Evolutionary conservation across 2,113 vertebrate species (phyloP), one percentile per base, ranked within the genome.

Genomic region (Geococcyx californianus): DNA sequence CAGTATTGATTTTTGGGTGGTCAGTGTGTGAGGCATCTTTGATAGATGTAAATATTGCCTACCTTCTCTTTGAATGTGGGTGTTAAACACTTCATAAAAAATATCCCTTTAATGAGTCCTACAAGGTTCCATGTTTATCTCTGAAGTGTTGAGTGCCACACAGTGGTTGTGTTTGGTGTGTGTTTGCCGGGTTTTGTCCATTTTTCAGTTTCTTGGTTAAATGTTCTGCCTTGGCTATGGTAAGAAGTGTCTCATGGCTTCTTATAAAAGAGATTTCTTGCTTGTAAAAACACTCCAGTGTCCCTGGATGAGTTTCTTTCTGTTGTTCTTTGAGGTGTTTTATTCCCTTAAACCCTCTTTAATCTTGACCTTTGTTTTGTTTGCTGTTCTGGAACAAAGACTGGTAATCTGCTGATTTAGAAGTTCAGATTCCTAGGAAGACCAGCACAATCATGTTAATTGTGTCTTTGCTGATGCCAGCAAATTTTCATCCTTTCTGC

Each of bases 361-460:
- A 59, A 66, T 90, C 76, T 67, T 87, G 89, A 92, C 84, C 77
- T 97, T 96, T 59, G 14, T 40, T 92, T 91, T 95, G 56, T 84
- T 94, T 94, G 47, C 69, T 83, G 38, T 93, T 90, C 74, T 81
- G 44, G 60, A 73, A 74, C 63, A 79, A 47, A 84, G 70, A 36
- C 70, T 93, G 80, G 29, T 45, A 64, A 49, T 62, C 60, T 94
- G 93, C 94, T 96, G 92, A 86, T 17, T 66, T 84, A 75, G 67
- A 63, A 87, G 56, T 74, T 77, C 0, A 0, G 25, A 33, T 87
- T 72, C 55, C 68, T 90, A 33, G 55, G 70, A 89, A 66, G 87
- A 63, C 49, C 69, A 90, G 60, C 74, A 23, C 4, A 6, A 70
- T 60, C 89, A 82, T 11, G 5, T 85, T 76, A 79, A 55, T 55